Percentiles rank a stretch among this genome's conserved stretches.
phyloP scores from a whole-genome alignment of 2,113 vertebrate genomes.

The Centropristis striata region DNA sequence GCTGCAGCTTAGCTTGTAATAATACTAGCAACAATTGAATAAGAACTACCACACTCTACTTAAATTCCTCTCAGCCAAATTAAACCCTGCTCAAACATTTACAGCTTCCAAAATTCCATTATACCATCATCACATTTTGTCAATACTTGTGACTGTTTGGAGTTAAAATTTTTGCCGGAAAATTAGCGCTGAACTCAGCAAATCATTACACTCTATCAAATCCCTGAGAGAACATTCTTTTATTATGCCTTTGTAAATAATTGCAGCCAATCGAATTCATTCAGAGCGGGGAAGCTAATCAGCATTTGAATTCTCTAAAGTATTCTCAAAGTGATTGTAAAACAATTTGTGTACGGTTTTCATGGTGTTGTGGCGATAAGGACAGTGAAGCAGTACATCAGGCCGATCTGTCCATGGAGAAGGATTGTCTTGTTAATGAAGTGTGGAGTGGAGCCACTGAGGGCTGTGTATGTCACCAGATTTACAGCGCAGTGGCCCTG shows the following conservation, averaged over 20 bases:
- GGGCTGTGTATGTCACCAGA: conserved; percentile 71
- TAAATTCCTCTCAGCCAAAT: conserved; percentile 46
- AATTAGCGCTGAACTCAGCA: conserved; percentile 4
- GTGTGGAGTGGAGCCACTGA: conserved; percentile 68
- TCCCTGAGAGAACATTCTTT: neutral
- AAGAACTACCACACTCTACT: conserved; percentile 31
- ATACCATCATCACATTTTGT: neutral
- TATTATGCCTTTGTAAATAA: conserved; percentile 23
- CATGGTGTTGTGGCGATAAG: neutral
- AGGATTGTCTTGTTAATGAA: conserved; percentile 79
- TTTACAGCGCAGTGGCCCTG: conserved; percentile 63
- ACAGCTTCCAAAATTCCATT: conserved; percentile 36
- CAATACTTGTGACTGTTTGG: conserved; percentile 1
- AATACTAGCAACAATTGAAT: conserved; percentile 50
- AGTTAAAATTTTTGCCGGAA: neutral
- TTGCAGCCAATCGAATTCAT: conserved; percentile 10
- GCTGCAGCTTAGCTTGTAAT: conserved; percentile 48
- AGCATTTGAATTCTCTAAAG: conserved; percentile 22
- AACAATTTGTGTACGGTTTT: conserved; percentile 53
- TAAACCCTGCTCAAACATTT: conserved; percentile 48
- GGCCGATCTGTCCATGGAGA: conserved; percentile 65
- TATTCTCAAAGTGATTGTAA: conserved; percentile 28
- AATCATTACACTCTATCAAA: conserved; percentile 16
- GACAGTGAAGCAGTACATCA: conserved; percentile 39
- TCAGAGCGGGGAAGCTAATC: conserved; percentile 27